These are phyloP conservation scores for Hyposmocoma kahamanoa DNA, from an alignment of 1,140 invertebrate genomes.

Conservation along the genomic window DNA sequence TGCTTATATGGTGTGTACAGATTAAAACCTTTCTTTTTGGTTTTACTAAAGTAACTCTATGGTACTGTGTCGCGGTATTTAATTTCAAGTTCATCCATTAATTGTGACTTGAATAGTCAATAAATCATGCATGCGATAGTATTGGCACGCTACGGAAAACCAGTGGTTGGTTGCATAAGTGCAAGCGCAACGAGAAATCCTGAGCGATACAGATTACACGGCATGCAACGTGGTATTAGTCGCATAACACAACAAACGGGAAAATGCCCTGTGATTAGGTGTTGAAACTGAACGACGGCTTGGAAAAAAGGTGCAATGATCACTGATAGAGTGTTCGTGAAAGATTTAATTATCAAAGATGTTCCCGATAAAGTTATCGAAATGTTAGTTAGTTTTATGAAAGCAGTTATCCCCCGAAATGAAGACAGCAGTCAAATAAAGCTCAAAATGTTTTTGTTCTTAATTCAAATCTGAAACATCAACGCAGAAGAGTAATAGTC, in stretches of 20 bases:
- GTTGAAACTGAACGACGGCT: conserved; percentile 10
- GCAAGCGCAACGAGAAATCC: conserved; percentile 5
- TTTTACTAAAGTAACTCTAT: too few species aligned
- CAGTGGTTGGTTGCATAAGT: conserved; percentile 6
- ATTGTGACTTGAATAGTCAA: neutral
- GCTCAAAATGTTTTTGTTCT: too few species aligned
- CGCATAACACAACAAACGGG: conserved; percentile 11
- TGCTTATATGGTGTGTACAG: too few species aligned
- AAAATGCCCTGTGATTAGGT: conserved; percentile 12
- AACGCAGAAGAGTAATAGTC: too few species aligned
- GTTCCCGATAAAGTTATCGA: neutral
- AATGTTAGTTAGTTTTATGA: too few species aligned
- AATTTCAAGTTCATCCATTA: neutral
- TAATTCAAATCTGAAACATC: too few species aligned
- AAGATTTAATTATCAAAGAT: neutral
- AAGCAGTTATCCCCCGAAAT: too few species aligned
- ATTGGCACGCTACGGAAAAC: conserved; percentile 2
- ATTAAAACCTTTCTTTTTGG: too few species aligned
- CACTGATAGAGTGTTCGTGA: neutral
- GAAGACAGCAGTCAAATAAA: too few species aligned
- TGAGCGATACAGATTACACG: conserved; percentile 8
- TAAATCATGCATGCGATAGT: neutral
- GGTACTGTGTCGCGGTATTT: too few species aligned
- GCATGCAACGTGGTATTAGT: conserved; percentile 8
- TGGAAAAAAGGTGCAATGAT: too few species aligned